Base-by-base conservation (phyloP, 2,113 vertebrate species). In the Actinemys pallida region DNA sequence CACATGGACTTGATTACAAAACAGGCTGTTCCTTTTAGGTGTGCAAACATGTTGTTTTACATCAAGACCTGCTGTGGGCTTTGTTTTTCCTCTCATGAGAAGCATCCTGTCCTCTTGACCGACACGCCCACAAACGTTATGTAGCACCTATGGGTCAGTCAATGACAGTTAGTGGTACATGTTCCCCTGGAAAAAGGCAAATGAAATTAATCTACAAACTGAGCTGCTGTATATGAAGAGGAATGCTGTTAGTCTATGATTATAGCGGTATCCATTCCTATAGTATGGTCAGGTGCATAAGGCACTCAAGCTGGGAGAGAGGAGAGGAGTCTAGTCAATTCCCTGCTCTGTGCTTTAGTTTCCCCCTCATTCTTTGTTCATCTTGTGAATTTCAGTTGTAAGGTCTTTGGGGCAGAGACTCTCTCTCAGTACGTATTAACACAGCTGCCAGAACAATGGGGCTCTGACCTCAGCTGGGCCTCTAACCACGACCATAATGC, bases 381-480 rank as follows among this genome's bases (percentile, higher is more conserved):
- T 47, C 1, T 72, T 82, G 91, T 11, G 22, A 0, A 53, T 49
- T 19, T 92, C 94, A 89, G 49, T 1, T 0, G 4, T 52, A 90
- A 81, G 72, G 95, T 90, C 72, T 94, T 81, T 0, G 10, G 93
- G 90, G 95, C 97, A 91, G 90, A 39, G 17, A 39, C 35, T 19
- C 8, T 49, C 81, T 87, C 62, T 4, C 59, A 2, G 1, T 1
- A 10, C 45, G 86, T 56, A 7, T 79, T 49, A 59, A 92, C 52
- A 79, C 78, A 47, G 87, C 7, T 92, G 93, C 95, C 95, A 92
- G 42, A 24, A 45, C 75, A 47, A 78, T 27, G 39, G 12, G 53
- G 84, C 90, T 93, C 3, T 6, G 93, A 56, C 90, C 95, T 96
- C 95, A 56, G 95, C 94, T 94, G 93, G 89, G 92, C 92, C 31